Evolutionary conservation across 2,888 invertebrate genomes (phyloP).

Genomic region (Mimas tiliae): DNA sequence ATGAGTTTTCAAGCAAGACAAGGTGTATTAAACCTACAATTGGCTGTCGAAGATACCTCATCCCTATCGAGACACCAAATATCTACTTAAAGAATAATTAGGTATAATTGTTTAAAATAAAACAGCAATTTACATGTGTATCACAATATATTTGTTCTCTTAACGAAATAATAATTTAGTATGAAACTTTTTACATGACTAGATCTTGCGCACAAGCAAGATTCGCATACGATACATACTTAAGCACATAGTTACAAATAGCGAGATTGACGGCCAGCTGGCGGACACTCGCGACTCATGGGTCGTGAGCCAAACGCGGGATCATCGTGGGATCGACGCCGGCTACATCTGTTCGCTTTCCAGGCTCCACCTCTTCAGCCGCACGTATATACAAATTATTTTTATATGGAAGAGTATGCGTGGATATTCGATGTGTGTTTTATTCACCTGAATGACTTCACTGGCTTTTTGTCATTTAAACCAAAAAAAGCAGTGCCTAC

Average conservation of each 20-base stretch:
- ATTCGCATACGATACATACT: constrained; percentile 14
- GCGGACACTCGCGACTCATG: not conserved
- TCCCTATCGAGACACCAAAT: too few relatives aligned
- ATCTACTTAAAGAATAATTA: too few relatives aligned
- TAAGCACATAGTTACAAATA: not conserved
- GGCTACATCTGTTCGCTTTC: too few relatives aligned
- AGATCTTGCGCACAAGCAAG: constrained; percentile 28
- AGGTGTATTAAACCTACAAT: too few relatives aligned
- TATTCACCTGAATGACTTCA: too few relatives aligned
- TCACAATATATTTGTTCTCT: constrained; percentile 5
- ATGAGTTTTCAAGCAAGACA: too few relatives aligned
- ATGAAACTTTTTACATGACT: constrained; percentile 6
- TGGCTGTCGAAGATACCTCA: too few relatives aligned
- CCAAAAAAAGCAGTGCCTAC: too few relatives aligned
- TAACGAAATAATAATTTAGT: constrained; percentile 8
- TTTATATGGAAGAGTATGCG: not conserved
- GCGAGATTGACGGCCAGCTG: not conserved
- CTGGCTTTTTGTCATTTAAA: too few relatives aligned
- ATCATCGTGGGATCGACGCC: too few relatives aligned
- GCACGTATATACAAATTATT: not conserved
- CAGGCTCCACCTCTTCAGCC: too few relatives aligned
- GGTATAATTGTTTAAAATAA: not conserved
- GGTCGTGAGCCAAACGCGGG: not conserved
- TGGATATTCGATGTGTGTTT: not conserved
- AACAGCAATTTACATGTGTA: not conserved